Base-by-base conservation (phyloP, 2,797 vertebrate genomes). In the Diplodus puntazzo region DNA sequence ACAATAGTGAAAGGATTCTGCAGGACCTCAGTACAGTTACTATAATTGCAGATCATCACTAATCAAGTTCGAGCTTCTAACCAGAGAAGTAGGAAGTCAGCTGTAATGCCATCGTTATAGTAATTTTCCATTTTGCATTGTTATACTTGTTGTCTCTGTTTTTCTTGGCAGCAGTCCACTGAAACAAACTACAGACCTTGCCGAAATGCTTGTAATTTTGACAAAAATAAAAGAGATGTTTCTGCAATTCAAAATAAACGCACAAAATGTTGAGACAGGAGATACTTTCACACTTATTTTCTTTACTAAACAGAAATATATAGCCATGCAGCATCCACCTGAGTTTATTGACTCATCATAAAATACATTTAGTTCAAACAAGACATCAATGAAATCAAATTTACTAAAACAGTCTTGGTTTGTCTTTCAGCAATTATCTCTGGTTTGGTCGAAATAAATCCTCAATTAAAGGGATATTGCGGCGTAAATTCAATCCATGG, bases 221-320 rank as follows among this genome's bases (percentile, higher is more conserved):
- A 62, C 43, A 46, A 30, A 61, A 63, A 62, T n/a, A 18, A 3
- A 58, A 73, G 3, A 54, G 11, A 45, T 48, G 16, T 30, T 80
- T 30, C 27, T 73, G 43, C 11, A 50, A 5, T 57, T 30, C 27
- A 39, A 39, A 39, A 39, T 39, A 39, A 39, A 39, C 9, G 7
- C 34, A 39, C 34, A 39, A 39, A 39, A 39, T 39, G 34, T 39
- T 39, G 9, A 39, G 34, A 39, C 34, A 39, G 8, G 7, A 9
- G 9, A 39, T 10, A 39, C 1, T 39, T 39, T 39, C 34, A 39
- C 34, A 9, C 34, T 39, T 10, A 39, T 39, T 39, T 39, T 39
- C 34, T 6, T 39, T 39, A 39, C 34, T 39, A 39, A 39, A 39
- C 34, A 39, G 34, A 39, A 39, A 39, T 10, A 39, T 39, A 39